Percentiles rank a stretch among this genome's conserved stretches.
These are phyloP conservation scores for Alentia gelatinosa DNA, from an alignment of 2,888 invertebrate genomes.

Conservation along the genomic window DNA sequence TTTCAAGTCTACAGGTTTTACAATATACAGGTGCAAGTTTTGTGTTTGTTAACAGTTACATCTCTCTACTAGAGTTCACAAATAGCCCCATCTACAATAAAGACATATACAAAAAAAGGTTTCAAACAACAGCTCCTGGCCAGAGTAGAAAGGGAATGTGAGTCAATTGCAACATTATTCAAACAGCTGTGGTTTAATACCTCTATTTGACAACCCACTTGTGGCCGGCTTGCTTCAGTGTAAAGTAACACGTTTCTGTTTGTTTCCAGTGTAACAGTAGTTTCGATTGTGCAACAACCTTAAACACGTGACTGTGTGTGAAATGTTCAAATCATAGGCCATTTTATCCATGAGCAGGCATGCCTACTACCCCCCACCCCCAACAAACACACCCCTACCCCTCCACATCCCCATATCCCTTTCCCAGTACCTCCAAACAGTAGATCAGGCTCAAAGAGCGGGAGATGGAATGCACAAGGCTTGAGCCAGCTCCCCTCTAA, in stretches of 20 bases:
- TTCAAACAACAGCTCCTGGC: no score
- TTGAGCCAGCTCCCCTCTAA: background rate
- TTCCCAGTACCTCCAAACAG: background rate
- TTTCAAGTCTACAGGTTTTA: no score
- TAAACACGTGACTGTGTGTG: slow-evolving; percentile 12
- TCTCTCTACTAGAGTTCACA: no score
- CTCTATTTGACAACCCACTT: slow-evolving; percentile 12
- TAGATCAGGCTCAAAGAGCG: background rate
- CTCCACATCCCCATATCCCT: background rate
- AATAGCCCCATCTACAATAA: no score
- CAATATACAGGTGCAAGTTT: no score
- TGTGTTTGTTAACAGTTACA: no score
- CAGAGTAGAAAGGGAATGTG: background rate
- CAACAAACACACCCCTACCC: background rate
- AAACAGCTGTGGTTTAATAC: background rate
- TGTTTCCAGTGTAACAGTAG: background rate
- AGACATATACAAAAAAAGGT: background rate
- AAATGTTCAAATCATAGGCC: background rate
- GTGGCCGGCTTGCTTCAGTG: background rate
- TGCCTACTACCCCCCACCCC: background rate
- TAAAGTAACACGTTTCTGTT: background rate
- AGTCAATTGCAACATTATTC: background rate
- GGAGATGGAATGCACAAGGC: background rate
- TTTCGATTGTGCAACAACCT: background rate
- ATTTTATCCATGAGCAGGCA: background rate